These are phyloP conservation scores for Platanista minor DNA, from an alignment of 2,113 vertebrate genomes.

Conservation along the genomic window DNA sequence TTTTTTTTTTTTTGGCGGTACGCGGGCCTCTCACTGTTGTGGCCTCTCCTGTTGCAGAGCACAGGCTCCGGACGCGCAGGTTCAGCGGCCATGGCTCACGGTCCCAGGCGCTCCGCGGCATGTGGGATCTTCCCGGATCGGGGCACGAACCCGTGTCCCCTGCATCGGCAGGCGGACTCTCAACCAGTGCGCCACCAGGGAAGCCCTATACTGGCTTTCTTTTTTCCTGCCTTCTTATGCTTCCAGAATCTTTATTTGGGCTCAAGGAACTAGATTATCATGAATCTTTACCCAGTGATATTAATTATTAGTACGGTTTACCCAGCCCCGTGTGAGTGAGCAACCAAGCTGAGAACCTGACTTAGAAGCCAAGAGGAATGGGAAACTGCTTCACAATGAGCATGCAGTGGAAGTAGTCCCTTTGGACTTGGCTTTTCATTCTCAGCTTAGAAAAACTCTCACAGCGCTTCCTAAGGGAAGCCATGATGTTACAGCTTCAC, in stretches of 20 bases:
- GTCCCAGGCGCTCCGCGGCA: too few species aligned
- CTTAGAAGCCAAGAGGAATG: background rate
- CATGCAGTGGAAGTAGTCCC: too few species aligned
- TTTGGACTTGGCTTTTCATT: background rate
- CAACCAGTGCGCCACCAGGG: too few species aligned
- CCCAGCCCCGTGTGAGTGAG: background rate
- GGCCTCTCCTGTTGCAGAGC: too few species aligned
- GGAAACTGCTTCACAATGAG: background rate
- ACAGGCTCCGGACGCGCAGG: too few species aligned
- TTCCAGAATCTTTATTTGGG: conserved; percentile 8
- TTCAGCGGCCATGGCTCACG: too few species aligned
- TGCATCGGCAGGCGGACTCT: too few species aligned
- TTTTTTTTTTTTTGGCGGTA: too few species aligned
- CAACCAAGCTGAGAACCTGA: background rate
- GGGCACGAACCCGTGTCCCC: too few species aligned
- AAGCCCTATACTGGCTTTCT: background rate
- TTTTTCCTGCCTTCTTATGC: background rate
- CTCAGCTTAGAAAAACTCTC: background rate
- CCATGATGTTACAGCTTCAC: background rate
- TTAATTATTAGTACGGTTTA: background rate
- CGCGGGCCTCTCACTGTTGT: too few species aligned
- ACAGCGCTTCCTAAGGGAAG: background rate
- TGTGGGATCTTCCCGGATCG: too few species aligned
- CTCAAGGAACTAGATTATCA: background rate
- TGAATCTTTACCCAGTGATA: background rate